These are phyloP conservation scores for Urocolius indicus DNA, from an alignment of 2,113 vertebrate genomes.

Conservation along the genomic window DNA sequence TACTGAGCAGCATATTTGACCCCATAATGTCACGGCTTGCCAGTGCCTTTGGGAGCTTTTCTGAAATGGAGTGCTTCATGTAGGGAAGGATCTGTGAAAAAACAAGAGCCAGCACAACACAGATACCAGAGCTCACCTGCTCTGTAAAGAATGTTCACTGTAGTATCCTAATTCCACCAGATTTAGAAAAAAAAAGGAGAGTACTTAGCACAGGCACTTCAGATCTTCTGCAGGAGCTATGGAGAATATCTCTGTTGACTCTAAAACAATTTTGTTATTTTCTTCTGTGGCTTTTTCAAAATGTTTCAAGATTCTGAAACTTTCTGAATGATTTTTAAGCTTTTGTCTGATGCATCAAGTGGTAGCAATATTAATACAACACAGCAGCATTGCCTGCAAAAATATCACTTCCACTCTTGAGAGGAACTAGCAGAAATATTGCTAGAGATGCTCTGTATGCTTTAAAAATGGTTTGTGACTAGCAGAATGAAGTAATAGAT, in stretches of 20 bases:
- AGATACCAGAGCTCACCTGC: background rate
- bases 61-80: background rate
- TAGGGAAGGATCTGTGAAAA: background rate
- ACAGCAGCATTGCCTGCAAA: background rate
- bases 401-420: background rate
- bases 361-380: background rate
- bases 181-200: background rate
- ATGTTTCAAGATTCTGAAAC: background rate
- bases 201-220: background rate
- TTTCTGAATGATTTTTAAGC: background rate
- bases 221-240: background rate
- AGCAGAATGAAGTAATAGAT: background rate
- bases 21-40: background rate
- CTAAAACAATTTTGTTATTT: background rate
- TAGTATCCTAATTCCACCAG: background rate
- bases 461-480: background rate
- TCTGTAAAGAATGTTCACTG: background rate
- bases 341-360: background rate
- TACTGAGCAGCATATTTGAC: slow-evolving; percentile 18
- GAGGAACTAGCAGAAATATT: background rate
- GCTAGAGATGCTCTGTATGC: background rate
- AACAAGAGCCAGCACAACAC: background rate
- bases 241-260: background rate
- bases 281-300: background rate
- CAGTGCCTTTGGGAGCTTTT: background rate